Evolutionary conservation across 1,140 invertebrate species (phyloP).

Genomic region (Anastrepha obliqua): DNA sequence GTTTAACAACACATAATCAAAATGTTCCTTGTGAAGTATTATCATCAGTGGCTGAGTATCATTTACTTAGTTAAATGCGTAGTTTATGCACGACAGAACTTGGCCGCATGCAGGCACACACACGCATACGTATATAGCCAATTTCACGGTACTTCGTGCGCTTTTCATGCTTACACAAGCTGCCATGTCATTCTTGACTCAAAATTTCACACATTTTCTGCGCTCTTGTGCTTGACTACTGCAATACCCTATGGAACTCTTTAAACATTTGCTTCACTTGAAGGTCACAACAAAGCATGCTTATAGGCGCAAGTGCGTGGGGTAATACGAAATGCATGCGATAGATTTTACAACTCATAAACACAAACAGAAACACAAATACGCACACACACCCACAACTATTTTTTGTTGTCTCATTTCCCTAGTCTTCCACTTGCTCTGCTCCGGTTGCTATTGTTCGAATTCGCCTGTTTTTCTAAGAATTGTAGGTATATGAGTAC

Average conservation of each 20-base stretch:
- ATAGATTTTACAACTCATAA: background rate
- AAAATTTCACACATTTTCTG: too few species aligned
- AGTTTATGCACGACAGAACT: constrained; percentile 15
- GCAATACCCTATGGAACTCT: background rate
- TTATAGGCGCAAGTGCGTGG: background rate
- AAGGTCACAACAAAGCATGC: background rate
- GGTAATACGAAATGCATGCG: background rate
- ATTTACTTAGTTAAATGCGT: background rate
- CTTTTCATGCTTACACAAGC: background rate
- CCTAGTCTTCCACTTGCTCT: background rate
- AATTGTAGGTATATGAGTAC: background rate
- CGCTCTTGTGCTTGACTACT: background rate
- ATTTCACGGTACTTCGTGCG: background rate
- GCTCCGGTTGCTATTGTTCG: background rate
- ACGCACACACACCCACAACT: background rate
- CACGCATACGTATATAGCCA: background rate
- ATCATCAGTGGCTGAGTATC: background rate
- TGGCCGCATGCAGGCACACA: background rate
- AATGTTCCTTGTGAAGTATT: background rate
- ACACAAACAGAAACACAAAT: background rate
- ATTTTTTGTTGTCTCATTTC: background rate
- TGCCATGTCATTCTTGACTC: too few species aligned
- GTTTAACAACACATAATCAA: background rate
- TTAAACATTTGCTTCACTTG: background rate
- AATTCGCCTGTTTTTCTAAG: background rate